Conservation (phyloP, 2,113 vertebrate species). For the Dicrurus megarhynchus region DNA sequence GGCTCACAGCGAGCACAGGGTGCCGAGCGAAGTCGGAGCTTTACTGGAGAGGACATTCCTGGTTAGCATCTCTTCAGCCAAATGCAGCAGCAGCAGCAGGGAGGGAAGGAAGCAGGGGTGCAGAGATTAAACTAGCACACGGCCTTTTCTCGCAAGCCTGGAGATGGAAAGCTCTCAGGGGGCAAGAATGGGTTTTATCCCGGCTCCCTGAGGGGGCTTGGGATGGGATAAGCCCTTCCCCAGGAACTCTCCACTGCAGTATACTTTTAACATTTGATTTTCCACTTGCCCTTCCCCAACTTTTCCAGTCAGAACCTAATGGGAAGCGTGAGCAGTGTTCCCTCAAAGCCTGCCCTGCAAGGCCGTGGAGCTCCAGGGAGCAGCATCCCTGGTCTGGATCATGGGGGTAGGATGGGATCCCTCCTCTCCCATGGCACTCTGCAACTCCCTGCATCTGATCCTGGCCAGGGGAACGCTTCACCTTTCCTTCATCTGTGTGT, state of each 20-base stretch:
- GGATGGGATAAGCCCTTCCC: neutral
- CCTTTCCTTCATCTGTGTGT: slow-evolving; percentile 4
- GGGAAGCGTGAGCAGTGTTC: neutral
- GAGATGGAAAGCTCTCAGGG: neutral
- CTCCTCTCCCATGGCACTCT: neutral
- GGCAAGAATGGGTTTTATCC: neutral
- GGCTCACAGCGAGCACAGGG: neutral
- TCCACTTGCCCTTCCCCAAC: neutral
- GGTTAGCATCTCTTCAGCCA: neutral
- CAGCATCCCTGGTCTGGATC: neutral
- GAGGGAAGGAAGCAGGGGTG: neutral
- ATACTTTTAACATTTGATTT: neutral
- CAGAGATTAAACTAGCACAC: neutral
- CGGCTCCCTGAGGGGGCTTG: fast-evolving
- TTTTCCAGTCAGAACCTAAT: neutral
- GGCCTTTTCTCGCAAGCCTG: neutral
- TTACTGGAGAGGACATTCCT: neutral
- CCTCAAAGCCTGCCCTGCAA: neutral
- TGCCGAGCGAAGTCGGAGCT: neutral
- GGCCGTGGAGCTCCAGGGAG: neutral
- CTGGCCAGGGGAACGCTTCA: neutral
- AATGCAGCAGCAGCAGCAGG: neutral
- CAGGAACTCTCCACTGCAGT: neutral
- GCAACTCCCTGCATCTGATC: neutral
- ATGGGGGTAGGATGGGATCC: neutral